These are phyloP conservation scores for Rugalucina vietnamica DNA, from an alignment of 2,888 invertebrate species.

Conservation along the genomic window DNA sequence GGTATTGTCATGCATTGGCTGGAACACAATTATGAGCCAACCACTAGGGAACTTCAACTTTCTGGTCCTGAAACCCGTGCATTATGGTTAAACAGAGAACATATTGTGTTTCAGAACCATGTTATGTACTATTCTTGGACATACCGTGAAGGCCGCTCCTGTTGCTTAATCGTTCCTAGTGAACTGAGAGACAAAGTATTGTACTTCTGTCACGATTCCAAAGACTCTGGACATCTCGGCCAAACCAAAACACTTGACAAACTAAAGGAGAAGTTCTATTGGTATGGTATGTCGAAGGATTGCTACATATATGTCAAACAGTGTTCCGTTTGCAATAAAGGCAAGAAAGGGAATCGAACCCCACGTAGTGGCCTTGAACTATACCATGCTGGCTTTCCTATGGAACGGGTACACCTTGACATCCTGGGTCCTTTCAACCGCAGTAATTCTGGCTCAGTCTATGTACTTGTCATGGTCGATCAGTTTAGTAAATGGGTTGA, in stretches of 20 bases:
- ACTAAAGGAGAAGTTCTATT: no score
- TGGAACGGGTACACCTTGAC: constrained; percentile 8
- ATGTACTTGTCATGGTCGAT: not conserved
- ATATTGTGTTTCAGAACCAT: no score
- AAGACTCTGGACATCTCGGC: not conserved
- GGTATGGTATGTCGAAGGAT: constrained; percentile 7
- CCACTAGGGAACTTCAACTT: not conserved
- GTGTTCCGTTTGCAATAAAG: not conserved
- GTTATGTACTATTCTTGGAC: no score
- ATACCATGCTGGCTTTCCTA: not conserved
- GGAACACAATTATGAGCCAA: no score
- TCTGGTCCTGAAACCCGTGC: not conserved
- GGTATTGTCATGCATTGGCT: no score
- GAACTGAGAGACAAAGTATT: no score
- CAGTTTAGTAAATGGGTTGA: not conserved
- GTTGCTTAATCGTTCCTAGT: not conserved
- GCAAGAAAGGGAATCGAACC: not conserved
- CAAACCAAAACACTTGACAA: not conserved
- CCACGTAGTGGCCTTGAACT: not conserved
- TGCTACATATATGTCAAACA: not conserved
- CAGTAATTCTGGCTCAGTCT: not conserved
- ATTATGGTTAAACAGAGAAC: not conserved
- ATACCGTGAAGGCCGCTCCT: no score
- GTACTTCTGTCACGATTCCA: no score
- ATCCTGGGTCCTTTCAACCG: not conserved